These are phyloP conservation scores for Netelia virgata DNA, from an alignment of 2,888 invertebrate species.

Conservation along the genomic window DNA sequence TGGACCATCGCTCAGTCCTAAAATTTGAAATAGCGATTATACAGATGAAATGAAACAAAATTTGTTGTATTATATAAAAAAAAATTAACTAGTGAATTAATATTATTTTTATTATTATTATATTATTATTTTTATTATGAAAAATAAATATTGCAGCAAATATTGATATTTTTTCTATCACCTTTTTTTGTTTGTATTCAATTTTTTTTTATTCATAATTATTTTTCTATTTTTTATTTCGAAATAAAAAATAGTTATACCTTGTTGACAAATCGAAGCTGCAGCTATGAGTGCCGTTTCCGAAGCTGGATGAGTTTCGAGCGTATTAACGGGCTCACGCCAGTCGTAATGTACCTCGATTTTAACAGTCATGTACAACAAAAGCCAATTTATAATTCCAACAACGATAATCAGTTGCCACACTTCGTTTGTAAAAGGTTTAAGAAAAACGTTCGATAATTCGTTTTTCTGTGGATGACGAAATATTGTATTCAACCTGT, in stretches of 20 bases:
- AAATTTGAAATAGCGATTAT: not conserved
- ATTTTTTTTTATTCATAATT: not conserved
- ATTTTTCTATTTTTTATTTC: not conserved
- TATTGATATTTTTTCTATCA: not conserved
- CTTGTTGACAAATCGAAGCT: conserved; percentile 85
- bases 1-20: conserved; percentile 85
- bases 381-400: conserved; percentile 72
- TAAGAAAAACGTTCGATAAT: conserved; percentile 88
- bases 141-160: too few species aligned
- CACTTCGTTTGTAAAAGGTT: conserved; percentile 87
- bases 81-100: too few species aligned
- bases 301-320: conserved; percentile 71
- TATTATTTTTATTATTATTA: not conserved
- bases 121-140: not conserved
- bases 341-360: conserved; percentile 67
- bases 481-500: conserved; percentile 37
- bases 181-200: not conserved
- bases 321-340: conserved; percentile 46
- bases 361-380: conserved; percentile 72
- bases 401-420: conserved; percentile 86
- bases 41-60: not conserved
- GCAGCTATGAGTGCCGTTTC: conserved; percentile 83
- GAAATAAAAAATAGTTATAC: conserved; percentile 69
- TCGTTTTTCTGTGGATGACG: conserved; percentile 87
- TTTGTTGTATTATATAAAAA: not conserved